Evolutionary conservation across 1,140 invertebrate genomes (phyloP).

Genomic region (Lordiphosa mommai): DNA sequence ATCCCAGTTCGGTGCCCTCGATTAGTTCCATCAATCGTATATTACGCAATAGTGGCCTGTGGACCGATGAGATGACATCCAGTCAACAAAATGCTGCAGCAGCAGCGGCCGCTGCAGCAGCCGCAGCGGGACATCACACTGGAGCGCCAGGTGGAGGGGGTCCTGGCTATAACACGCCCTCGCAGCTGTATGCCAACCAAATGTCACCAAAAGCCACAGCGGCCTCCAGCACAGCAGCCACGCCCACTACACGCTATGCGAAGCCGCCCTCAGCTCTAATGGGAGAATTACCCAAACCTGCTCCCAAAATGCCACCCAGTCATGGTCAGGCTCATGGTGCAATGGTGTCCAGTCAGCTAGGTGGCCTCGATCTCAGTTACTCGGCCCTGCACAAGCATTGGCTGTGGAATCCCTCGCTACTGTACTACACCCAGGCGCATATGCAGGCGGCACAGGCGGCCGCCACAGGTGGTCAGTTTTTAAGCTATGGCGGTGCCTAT

Average conservation of each 20-base stretch:
- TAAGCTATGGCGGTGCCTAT: conserved; percentile 52
- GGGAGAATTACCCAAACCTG: conserved; percentile 54
- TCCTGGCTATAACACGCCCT: conserved; percentile 33
- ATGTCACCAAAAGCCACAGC: conserved; percentile 3
- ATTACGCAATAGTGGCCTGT: conserved; percentile 90
- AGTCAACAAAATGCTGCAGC: conserved; percentile 75
- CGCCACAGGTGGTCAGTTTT: conserved; percentile 47
- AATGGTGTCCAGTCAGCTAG: conserved; percentile 36
- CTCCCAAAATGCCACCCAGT: conserved; percentile 45
- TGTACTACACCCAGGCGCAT: conserved; percentile 72
- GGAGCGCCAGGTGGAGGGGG: conserved; percentile 9
- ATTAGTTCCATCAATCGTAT: conserved; percentile 97
- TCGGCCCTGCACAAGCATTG: conserved; percentile 73
- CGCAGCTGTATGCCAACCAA: conserved; percentile 27
- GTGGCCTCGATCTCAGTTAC: conserved; percentile 67
- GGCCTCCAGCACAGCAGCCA: background rate
- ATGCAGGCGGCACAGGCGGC: conserved; percentile 65
- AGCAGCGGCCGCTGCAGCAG: conserved; percentile 52
- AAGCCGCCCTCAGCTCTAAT: conserved; percentile 29
- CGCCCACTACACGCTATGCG: conserved; percentile 21
- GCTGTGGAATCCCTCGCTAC: conserved; percentile 76
- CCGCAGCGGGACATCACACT: conserved; percentile 43
- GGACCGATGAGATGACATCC: conserved; percentile 83
- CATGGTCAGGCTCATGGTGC: conserved; percentile 13
- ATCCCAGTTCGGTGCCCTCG: conserved; percentile 92